Evolutionary conservation across 2,888 invertebrate species (phyloP).

Genomic region (Brenthis daphne): DNA sequence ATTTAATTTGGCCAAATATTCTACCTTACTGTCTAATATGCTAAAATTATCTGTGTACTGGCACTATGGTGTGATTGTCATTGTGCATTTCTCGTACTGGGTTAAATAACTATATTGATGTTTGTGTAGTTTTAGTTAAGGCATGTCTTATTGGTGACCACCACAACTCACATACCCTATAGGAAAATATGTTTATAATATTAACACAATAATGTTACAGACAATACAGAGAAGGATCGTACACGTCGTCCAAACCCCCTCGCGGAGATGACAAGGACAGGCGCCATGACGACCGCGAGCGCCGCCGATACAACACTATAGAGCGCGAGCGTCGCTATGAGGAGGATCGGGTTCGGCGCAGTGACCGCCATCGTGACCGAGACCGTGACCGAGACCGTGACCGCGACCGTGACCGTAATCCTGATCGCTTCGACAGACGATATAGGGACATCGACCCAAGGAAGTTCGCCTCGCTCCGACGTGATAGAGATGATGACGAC

Average conservation of each 20-base stretch:
- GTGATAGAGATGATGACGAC: conserved; percentile 61
- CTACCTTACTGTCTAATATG: too few relatives aligned
- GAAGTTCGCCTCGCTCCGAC: conserved; percentile 59
- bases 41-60: too few relatives aligned
- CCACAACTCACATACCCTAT: too few relatives aligned
- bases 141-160: too few relatives aligned
- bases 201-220: conserved; percentile 47
- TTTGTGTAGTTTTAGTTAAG: too few relatives aligned
- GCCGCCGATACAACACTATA: conserved; percentile 46
- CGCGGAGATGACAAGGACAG: conserved; percentile 68
- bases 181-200: too few relatives aligned
- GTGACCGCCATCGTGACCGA: conserved; percentile 53
- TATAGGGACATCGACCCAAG: conserved; percentile 65
- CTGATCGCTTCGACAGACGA: conserved; percentile 45
- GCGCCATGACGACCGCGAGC: conserved; percentile 55
- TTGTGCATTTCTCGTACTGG: too few relatives aligned
- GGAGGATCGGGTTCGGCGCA: conserved; percentile 33
- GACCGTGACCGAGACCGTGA: conserved; percentile 64
- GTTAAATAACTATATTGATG: too few relatives aligned
- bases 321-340: conserved; percentile 52
- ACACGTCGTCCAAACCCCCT: conserved; percentile 70
- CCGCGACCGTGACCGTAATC: conserved; percentile 38
- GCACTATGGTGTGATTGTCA: too few relatives aligned
- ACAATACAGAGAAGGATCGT: conserved; percentile 77
- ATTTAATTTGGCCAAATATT: not conserved